A percentile compares a stretch with the other conserved stretches of the same genome.
phyloP scores from a whole-genome alignment of 53 echinoderm and acorn worm species.

The Glandiceps talaboti region DNA sequence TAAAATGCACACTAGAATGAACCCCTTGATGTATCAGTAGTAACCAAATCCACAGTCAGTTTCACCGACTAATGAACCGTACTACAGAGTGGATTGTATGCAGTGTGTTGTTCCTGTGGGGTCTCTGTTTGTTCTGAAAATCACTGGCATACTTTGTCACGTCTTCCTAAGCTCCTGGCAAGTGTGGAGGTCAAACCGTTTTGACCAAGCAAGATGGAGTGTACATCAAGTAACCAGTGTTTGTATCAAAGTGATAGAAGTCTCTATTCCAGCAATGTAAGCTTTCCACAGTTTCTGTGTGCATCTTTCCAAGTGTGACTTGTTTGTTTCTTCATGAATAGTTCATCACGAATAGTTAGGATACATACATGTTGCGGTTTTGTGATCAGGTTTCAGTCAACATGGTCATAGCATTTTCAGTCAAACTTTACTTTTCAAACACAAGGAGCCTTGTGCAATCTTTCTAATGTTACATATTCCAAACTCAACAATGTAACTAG shows the following conservation, averaged over 20 bases:
- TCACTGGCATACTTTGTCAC: neutral
- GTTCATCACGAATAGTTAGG: too few species aligned
- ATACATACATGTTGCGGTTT: too few species aligned
- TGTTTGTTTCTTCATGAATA: too few species aligned
- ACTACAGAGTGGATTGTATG: neutral
- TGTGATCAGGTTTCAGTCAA: too few species aligned
- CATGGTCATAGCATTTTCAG: too few species aligned
- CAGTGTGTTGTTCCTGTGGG: neutral
- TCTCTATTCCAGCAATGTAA: neutral
- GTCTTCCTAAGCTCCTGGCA: neutral
- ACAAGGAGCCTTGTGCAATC: too few species aligned
- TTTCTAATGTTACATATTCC: too few species aligned
- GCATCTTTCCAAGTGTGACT: too few species aligned
- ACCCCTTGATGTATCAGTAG: neutral
- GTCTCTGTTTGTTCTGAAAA: neutral
- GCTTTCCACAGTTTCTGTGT: too few species aligned
- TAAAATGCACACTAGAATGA: neutral
- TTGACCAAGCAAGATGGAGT: neutral
- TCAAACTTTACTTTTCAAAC: too few species aligned
- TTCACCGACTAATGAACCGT: neutral
- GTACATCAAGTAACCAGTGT: neutral
- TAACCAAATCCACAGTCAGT: neutral
- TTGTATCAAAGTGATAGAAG: neutral
- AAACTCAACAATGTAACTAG: too few species aligned
- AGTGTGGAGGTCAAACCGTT: too few species aligned